phyloP scores from a whole-genome alignment of 2,797 vertebrate genomes.

The Philypnodon macrostomus region DNA sequence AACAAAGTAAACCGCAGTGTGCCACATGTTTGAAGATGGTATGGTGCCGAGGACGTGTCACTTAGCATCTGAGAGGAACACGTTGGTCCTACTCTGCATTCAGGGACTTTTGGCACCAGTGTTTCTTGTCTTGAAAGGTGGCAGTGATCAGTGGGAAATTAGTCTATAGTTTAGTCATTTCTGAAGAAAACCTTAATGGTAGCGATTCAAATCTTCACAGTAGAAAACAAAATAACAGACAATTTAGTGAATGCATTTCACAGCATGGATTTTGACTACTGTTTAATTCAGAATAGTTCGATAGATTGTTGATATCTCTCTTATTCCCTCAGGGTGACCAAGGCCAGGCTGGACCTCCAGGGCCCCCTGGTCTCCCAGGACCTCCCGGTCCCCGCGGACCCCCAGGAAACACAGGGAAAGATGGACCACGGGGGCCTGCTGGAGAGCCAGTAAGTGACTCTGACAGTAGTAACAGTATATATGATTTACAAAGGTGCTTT shows the following conservation, averaged over 20 bases:
- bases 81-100: background rate
- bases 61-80: constrained; percentile 21
- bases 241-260: no score
- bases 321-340: constrained; percentile 83
- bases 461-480: constrained; percentile 7
- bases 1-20: constrained; percentile 43
- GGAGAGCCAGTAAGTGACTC: constrained; percentile 84
- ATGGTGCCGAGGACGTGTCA: constrained; percentile 23
- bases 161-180: constrained; percentile 12
- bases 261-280: no score
- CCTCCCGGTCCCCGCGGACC: constrained; percentile 88
- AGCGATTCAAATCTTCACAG: no score
- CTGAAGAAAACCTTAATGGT: background rate
- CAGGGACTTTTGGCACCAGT: constrained; percentile 9
- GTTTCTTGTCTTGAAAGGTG: constrained; percentile 18
- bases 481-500: no score
- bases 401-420: constrained; percentile 91
- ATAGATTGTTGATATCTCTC: constrained; percentile 11
- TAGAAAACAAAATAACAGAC: no score
- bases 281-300: background rate
- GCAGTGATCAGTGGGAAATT: constrained; percentile 14
- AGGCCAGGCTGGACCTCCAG: constrained; percentile 85
- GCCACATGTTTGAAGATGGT: constrained; percentile 38
- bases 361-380: constrained; percentile 88
- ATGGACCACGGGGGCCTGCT: constrained; percentile 85